Evolutionary conservation across 2,113 vertebrate species (phyloP).

Genomic region (Serinus canaria): DNA sequence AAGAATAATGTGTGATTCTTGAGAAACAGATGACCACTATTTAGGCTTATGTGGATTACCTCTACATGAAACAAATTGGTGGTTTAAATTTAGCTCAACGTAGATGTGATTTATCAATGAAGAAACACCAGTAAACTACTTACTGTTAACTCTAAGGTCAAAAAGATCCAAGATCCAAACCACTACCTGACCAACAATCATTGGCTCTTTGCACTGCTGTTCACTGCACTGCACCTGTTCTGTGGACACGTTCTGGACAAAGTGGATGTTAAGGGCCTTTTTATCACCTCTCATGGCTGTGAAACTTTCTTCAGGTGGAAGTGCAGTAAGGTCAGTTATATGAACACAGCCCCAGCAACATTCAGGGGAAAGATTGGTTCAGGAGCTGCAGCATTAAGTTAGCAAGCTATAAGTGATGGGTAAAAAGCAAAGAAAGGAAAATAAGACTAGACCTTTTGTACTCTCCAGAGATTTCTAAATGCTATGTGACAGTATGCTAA

Average conservation of each 20-base stretch:
- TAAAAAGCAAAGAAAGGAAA: background rate
- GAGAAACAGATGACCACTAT: background rate
- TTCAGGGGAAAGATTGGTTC: background rate
- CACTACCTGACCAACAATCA: background rate
- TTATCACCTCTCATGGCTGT: background rate
- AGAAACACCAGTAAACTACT: background rate
- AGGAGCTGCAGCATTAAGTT: background rate
- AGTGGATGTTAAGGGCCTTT: background rate
- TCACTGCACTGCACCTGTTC: background rate
- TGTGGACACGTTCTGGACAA: background rate
- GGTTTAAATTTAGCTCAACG: background rate
- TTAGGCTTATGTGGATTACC: background rate
- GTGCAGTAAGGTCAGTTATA: background rate
- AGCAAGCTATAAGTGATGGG: background rate
- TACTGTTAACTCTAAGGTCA: background rate
- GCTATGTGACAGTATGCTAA: background rate
- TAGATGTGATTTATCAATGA: background rate
- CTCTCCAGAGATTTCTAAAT: background rate
- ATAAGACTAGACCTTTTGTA: background rate
- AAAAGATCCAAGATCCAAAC: background rate
- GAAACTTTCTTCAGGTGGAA: background rate
- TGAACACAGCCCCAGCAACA: background rate
- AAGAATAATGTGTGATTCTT: background rate
- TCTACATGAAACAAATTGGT: background rate
- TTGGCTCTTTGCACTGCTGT: background rate